A percentile compares a stretch with the other conserved stretches of the same genome.
These are phyloP conservation scores for Sterrhoptilus dennistouni DNA, from an alignment of 2,113 vertebrate species.

Conservation along the genomic window DNA sequence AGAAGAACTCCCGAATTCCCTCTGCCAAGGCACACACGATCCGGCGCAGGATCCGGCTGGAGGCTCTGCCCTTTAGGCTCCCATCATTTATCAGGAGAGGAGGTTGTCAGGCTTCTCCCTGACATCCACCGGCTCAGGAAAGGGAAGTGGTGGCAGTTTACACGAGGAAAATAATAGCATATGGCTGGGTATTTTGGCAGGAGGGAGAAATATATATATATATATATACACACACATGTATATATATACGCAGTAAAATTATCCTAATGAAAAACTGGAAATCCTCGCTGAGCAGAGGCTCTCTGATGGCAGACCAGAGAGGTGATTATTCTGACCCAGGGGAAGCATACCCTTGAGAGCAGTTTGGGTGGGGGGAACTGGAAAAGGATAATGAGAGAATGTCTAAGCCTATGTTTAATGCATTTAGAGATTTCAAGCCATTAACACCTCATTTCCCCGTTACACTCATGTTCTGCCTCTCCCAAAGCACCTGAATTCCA, in stretches of 20 bases:
- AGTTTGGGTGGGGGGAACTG: not conserved
- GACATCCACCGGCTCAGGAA: not conserved
- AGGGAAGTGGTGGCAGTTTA: not conserved
- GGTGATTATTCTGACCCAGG: conserved; percentile 6
- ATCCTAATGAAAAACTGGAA: conserved; percentile 54
- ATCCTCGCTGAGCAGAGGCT: conserved; percentile 30
- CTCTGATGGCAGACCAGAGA: conserved; percentile 26
- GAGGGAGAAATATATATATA: not conserved
- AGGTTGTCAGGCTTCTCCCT: not conserved
- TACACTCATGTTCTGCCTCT: not conserved
- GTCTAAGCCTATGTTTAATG: not conserved
- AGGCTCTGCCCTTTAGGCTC: conserved; percentile 21
- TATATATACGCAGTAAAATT: conserved; percentile 13
- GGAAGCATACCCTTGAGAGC: not conserved
- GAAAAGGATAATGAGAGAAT: conserved; percentile 23
- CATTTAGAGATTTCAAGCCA: conserved; percentile 28
- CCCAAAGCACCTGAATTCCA: not conserved
- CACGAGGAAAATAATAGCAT: conserved; percentile 48
- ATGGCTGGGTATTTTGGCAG: conserved; percentile 19
- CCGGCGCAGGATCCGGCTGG: not conserved
- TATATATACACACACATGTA: not conserved
- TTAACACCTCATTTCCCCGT: conserved; percentile 6
- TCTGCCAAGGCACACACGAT: not conserved
- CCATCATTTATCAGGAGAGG: conserved; percentile 23
- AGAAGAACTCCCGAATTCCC: not conserved